phyloP scores from a whole-genome alignment of 1,140 invertebrate genomes.

The Neuroterus valhalla region DNA sequence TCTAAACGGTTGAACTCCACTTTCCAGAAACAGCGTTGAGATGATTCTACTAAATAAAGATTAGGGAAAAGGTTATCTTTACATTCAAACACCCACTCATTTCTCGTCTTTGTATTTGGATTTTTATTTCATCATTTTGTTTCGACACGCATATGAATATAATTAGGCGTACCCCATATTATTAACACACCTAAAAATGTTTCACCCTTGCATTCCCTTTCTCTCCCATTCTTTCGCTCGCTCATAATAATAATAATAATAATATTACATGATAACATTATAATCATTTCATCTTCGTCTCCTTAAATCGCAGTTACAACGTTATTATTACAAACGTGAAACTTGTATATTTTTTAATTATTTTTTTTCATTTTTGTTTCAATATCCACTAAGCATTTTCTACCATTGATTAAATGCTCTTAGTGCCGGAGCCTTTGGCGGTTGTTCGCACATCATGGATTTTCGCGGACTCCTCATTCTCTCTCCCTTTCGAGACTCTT shows the following conservation, averaged over 20 bases:
- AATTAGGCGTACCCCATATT: conserved; percentile 51
- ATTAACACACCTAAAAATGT: conserved; percentile 49
- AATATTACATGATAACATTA: conserved; percentile 62
- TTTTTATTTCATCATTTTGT: conserved; percentile 24
- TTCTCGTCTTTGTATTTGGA: conserved; percentile 25
- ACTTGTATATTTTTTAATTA: conserved; percentile 54
- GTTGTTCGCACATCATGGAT: conserved; percentile 35
- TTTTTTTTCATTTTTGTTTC: conserved; percentile 41
- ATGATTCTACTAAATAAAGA: no score
- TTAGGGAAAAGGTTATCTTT: no score
- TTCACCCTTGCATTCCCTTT: conserved; percentile 43
- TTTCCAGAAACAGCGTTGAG: no score
- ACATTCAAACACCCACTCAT: conserved; percentile 11
- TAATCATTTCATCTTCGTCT: conserved; percentile 50
- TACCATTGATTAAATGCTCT: conserved; percentile 72
- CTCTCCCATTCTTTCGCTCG: conserved; percentile 39
- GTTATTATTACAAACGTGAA: conserved; percentile 60
- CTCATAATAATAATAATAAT: conserved; percentile 57
- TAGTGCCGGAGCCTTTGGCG: conserved; percentile 59
- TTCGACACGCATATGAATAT: conserved; percentile 32
- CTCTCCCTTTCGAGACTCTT: conserved; percentile 33
- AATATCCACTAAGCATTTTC: conserved; percentile 65
- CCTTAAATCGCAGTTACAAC: conserved; percentile 56
- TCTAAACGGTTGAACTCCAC: no score
- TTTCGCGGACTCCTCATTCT: conserved; percentile 38